Conservation (phyloP, 2,888 invertebrate genomes). For the Gymnoscelis rufifasciata region DNA sequence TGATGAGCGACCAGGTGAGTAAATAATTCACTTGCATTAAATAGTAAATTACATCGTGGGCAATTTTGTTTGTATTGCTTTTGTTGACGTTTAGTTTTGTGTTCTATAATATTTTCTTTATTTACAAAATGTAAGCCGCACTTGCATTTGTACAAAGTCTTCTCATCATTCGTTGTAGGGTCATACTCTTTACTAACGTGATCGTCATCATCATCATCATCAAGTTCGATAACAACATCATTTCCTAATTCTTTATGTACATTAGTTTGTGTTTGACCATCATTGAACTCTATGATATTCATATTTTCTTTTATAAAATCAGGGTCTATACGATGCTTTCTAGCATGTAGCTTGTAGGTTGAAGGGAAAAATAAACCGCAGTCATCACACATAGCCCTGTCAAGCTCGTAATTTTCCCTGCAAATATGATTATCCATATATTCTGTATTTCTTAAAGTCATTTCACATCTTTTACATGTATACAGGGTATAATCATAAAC, state of each 20-base stretch:
- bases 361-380: constrained; percentile 48
- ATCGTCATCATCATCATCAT: constrained; percentile 5
- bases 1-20: constrained; percentile 56
- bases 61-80: constrained; percentile 48
- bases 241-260: background rate
- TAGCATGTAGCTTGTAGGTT: constrained; percentile 41
- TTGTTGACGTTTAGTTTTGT: constrained; percentile 38
- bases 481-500: constrained; percentile 53
- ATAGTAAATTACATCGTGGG: constrained; percentile 54
- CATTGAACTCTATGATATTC: constrained; percentile 38
- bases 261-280: background rate
- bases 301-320: constrained; percentile 47
- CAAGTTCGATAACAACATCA: background rate
- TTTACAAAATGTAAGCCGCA: constrained; percentile 57
- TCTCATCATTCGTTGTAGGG: constrained; percentile 20
- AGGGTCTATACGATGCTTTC: constrained; percentile 45
- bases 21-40: constrained; percentile 53
- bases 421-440: constrained; percentile 42
- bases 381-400: constrained; percentile 42
- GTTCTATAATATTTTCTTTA: constrained; percentile 36
- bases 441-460: constrained; percentile 40
- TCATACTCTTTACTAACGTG: background rate
- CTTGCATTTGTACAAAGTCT: constrained; percentile 49
- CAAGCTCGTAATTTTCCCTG: constrained; percentile 26
- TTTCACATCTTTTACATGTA: constrained; percentile 48